These are phyloP conservation scores for Poeciliopsis paucimaculata DNA, from an alignment of 2,797 vertebrate species.

Conservation along the genomic window DNA sequence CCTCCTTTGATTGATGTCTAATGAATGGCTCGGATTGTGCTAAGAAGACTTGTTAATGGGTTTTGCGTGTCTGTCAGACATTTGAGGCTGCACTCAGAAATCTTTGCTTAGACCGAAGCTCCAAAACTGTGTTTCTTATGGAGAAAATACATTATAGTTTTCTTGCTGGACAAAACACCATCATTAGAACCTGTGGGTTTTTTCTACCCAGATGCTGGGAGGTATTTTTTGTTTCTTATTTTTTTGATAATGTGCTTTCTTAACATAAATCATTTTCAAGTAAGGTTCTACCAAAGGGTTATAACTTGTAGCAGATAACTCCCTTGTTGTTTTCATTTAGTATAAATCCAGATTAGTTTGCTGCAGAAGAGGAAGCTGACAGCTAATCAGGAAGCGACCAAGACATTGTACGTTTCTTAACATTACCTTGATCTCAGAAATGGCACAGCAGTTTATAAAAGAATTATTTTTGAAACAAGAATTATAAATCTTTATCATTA, in stretches of 20 bases:
- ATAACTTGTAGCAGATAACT: neutral
- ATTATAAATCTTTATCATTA: no score
- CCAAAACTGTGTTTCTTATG: conserved; percentile 3
- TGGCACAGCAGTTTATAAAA: neutral
- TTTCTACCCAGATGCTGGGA: neutral
- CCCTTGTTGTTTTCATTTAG: neutral
- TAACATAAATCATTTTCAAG: neutral
- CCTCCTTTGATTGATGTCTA: conserved; percentile 84
- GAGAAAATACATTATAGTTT: neutral
- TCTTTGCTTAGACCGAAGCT: conserved; percentile 20
- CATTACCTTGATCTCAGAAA: neutral
- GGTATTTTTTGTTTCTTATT: neutral
- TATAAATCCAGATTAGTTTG: neutral
- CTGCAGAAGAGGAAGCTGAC: neutral
- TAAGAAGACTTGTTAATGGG: conserved; percentile 89
- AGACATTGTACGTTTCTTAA: neutral
- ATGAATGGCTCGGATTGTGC: conserved; percentile 89
- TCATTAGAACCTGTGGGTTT: neutral
- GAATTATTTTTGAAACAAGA: neutral
- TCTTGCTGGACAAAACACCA: neutral
- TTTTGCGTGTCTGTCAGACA: conserved; percentile 69
- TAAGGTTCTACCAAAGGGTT: neutral
- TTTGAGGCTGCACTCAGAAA: conserved; percentile 19
- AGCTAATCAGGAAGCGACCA: neutral
- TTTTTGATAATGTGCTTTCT: neutral